Base-by-base conservation (phyloP, 2,113 vertebrate species). In the Dromiciops gliroides region DNA sequence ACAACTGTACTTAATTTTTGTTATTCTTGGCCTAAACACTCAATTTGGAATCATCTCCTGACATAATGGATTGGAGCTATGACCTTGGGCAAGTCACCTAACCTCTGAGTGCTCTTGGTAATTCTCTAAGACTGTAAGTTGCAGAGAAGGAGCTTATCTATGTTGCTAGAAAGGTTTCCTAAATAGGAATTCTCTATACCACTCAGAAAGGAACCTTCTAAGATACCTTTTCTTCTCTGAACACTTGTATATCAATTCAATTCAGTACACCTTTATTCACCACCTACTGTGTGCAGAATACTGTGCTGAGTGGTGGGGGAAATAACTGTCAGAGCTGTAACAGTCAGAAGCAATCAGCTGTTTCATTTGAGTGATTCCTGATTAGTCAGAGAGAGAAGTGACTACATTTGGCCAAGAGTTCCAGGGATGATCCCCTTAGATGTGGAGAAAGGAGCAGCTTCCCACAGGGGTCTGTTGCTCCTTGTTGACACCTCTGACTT, bases 1-100 rank as follows among this genome's bases (percentile, higher is more conserved):
- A 95, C 89, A 92, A 95, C 89, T 50, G 92, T 93, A 97, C 6
- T 92, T 90, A 92, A 95, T 94, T 96, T 96, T 52, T 96, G 90
- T 97, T 96, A 93, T 96, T 96, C 48, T 96, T 98, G 94, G 92
- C 56, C 96, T 83, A 94, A 49, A 90, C 51, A 94, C 94, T 97
- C 93, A 93, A 89, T 52, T 91, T 94, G 88, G 60, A 92, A 44
- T 44, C 19, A 44, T 37, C 19, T 2, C 6, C 19, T 83, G 67
- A 83, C 7, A 83, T 23, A 83, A 44, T 44, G n/a, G 16, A 83
- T 83, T 23, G n/a, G n/a, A 23, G 16, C 67, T 83, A 83, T 44
- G n/a, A 83, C n/a, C 67, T 44, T 83, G n/a, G n/a, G n/a, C 16
- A 7, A 83, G 67, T 44, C n/a, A 23, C 0, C 37, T n/a, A 83